phyloP scores from a whole-genome alignment of 2,113 vertebrate genomes.

The Casuarius casuarius region DNA sequence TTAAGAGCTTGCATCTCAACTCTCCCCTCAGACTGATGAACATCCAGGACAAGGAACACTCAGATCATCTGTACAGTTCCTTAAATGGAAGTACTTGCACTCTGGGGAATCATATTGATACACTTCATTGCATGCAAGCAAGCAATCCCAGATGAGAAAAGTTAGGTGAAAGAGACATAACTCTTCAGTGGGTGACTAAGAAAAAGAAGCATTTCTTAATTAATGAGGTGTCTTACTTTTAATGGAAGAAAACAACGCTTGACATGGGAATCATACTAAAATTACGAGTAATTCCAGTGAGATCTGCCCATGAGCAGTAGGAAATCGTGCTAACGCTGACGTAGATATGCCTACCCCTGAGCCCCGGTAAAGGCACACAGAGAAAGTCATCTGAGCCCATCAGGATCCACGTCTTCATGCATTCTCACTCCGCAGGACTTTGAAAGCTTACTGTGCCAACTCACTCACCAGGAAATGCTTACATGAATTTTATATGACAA shows the following conservation, averaged over 20 bases:
- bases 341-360: neutral
- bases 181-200: neutral
- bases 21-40: constrained; percentile 20
- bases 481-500: neutral
- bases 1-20: constrained; percentile 15
- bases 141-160: neutral
- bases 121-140: neutral
- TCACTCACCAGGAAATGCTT: constrained; percentile 3
- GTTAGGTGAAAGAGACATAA: neutral
- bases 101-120: neutral
- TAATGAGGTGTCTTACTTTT: neutral
- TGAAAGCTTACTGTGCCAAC: neutral
- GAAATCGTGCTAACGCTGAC: neutral
- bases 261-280: neutral
- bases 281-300: neutral
- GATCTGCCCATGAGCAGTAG: neutral
- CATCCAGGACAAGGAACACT: neutral
- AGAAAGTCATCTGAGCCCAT: neutral
- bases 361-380: neutral
- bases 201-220: neutral
- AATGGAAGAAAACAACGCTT: neutral
- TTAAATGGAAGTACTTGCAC: neutral
- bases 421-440: neutral
- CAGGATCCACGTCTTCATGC: neutral
- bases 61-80: neutral